phyloP scores from a whole-genome alignment of 2,113 vertebrate genomes.

The Peucedramus taeniatus region DNA sequence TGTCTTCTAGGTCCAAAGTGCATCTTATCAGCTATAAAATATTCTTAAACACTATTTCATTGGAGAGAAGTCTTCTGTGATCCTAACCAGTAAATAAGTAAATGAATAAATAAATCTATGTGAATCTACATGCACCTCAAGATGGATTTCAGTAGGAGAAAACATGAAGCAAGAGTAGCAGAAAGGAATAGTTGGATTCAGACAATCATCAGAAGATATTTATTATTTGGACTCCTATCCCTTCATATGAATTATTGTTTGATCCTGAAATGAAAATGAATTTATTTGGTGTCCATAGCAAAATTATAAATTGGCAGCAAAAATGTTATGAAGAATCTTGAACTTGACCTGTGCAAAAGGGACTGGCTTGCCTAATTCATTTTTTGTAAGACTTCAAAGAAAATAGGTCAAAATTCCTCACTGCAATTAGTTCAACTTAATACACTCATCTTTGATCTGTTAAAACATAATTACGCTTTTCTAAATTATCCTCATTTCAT shows the following conservation, averaged over 20 bases:
- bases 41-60: not conserved
- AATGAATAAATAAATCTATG: not conserved
- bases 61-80: not conserved
- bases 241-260: not conserved
- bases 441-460: constrained; percentile 1
- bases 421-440: constrained; percentile 22
- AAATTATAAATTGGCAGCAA: not conserved
- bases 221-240: not conserved
- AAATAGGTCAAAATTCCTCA: constrained; percentile 25
- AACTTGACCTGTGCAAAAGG: not conserved
- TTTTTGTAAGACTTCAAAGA: constrained; percentile 35
- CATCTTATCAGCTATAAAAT: not conserved
- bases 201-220: not conserved
- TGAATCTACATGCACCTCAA: not conserved
- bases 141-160: not conserved
- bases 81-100: not conserved
- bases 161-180: not conserved
- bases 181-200: not conserved
- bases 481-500: not conserved
- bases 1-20: not conserved
- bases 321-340: not conserved
- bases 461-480: not conserved
- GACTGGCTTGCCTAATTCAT: not conserved
- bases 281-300: not conserved
- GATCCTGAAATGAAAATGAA: not conserved